These are phyloP conservation scores for Belonocnema kinseyi DNA, from an alignment of 1,140 invertebrate genomes.

Conservation along the genomic window DNA sequence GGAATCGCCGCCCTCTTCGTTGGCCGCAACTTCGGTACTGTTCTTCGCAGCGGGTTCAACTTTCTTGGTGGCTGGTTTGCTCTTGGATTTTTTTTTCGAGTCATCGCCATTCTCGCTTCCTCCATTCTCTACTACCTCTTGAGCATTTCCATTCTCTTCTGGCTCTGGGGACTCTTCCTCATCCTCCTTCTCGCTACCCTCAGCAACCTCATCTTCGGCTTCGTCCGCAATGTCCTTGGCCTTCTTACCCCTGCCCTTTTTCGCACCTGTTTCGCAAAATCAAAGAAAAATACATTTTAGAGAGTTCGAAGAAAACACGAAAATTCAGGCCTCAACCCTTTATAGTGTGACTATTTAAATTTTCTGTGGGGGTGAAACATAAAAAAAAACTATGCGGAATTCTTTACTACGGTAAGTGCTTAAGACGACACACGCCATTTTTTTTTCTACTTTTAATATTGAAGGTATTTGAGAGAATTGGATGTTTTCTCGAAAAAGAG, in stretches of 20 bases:
- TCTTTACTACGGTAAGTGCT: not conserved
- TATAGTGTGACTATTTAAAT: not conserved
- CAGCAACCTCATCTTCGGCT: conserved; percentile 31
- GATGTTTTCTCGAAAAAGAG: too few relatives aligned
- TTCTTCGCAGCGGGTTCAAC: conserved; percentile 15
- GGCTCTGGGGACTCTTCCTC: not conserved
- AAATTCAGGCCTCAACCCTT: conserved; percentile 19
- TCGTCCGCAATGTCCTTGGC: conserved; percentile 32
- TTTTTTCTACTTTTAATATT: too few relatives aligned
- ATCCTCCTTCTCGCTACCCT: conserved; percentile 38
- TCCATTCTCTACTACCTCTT: conserved; percentile 10
- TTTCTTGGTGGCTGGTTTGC: conserved; percentile 17
- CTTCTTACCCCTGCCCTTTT: conserved; percentile 46
- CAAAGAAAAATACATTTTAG: not conserved
- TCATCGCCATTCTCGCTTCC: conserved; percentile 11
- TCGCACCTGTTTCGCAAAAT: conserved; percentile 34
- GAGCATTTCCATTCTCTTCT: conserved; percentile 25
- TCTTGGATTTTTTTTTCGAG: conserved; percentile 14
- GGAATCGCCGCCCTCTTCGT: conserved; percentile 10
- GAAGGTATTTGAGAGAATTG: too few relatives aligned
- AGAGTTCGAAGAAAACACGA: not conserved
- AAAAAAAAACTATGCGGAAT: not conserved
- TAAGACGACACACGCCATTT: too few relatives aligned
- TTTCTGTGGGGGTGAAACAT: not conserved
- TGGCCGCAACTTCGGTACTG: not conserved